phyloP scores from a whole-genome alignment of 2,888 invertebrate species.

The Nasonovia ribisnigri region DNA sequence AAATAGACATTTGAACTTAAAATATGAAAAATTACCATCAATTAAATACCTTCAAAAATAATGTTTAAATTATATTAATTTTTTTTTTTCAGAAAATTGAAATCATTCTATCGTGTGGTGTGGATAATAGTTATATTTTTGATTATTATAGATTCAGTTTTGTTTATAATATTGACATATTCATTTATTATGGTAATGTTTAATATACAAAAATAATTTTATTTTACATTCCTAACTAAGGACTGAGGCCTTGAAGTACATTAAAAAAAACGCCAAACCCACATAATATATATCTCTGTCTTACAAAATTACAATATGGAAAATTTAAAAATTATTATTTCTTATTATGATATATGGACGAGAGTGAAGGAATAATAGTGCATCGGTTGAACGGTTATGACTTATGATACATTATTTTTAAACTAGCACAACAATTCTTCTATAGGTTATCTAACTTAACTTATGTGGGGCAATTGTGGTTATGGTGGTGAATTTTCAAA shows the following conservation, averaged over 20 bases:
- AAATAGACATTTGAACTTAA: not conserved
- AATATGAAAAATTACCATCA: not conserved
- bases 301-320: no score
- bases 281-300: no score
- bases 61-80: not conserved
- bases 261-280: not conserved
- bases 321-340: no score
- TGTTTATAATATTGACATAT: conserved; percentile 7
- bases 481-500: not conserved
- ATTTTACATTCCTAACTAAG: not conserved
- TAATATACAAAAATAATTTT: not conserved
- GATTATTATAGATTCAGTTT: not conserved
- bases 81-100: conserved; percentile 45
- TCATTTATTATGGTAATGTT: conserved; percentile 18
- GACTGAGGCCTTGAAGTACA: not conserved
- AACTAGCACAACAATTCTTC: not conserved
- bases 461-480: not conserved
- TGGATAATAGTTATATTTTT: not conserved
- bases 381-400: not conserved
- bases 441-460: not conserved
- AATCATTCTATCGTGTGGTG: conserved; percentile 8
- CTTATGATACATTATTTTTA: not conserved
- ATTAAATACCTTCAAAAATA: not conserved
- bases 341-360: no score
- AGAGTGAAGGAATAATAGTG: no score